These are phyloP conservation scores for Babylonia areolata DNA, from an alignment of 1,140 invertebrate species.

Conservation along the genomic window DNA sequence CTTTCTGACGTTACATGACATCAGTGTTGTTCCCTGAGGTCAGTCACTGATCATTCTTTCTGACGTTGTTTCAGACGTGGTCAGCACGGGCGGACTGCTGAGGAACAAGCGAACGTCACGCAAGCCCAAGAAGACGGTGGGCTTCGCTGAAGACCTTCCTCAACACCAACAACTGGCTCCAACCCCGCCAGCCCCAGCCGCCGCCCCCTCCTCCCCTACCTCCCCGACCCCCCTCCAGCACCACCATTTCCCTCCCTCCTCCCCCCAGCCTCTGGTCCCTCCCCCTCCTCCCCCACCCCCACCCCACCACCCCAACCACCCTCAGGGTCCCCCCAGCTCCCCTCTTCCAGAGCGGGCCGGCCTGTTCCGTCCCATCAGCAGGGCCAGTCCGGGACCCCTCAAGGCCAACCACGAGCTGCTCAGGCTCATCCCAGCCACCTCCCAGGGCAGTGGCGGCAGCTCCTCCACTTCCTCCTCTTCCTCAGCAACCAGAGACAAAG, in stretches of 20 bases:
- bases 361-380: conserved; percentile 25
- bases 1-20: too few relatives aligned
- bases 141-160: conserved; percentile 6
- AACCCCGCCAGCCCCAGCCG: neutral
- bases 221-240: neutral
- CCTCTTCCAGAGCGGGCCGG: conserved; percentile 4
- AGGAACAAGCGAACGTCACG: conserved; percentile 19
- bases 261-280: neutral
- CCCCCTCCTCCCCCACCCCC: neutral
- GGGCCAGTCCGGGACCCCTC: neutral
- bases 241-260: neutral
- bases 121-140: conserved; percentile 25
- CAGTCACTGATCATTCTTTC: neutral
- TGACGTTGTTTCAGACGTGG: neutral
- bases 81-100: conserved; percentile 11
- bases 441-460: neutral
- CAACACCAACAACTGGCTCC: neutral
- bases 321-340: conserved; percentile 16
- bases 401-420: conserved; percentile 25
- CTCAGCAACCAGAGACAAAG: neutral
- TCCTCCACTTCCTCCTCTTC: neutral
- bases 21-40: too few relatives aligned
- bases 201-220: neutral
- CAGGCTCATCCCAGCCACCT: neutral
- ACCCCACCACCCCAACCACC: neutral